A percentile compares a stretch with the other conserved stretches of the same genome.
Evolutionary conservation across 2,797 vertebrate genomes (phyloP).

Genomic region (Falco novaeseelandiae): DNA sequence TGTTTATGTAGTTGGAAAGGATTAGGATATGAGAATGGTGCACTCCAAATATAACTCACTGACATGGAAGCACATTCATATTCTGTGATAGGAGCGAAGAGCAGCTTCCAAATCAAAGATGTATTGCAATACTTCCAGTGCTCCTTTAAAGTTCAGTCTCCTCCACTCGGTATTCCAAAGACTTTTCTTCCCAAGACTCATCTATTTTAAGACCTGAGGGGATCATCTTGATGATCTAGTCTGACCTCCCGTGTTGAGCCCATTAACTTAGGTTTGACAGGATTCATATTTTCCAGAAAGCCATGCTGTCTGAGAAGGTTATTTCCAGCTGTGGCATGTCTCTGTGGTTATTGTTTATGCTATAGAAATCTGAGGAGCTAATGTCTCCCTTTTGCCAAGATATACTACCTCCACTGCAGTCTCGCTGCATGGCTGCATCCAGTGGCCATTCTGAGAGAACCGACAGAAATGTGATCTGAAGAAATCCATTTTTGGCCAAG

Average conservation of each 20-base stretch:
- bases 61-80: not conserved
- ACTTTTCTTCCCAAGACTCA: not conserved
- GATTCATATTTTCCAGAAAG: constrained; percentile 41
- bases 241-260: not conserved
- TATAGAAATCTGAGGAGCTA: constrained; percentile 38
- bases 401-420: not conserved
- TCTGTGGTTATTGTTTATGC: constrained; percentile 44
- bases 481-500: not conserved
- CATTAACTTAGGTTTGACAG: not conserved
- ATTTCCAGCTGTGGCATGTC: constrained; percentile 43
- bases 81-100: not conserved
- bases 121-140: not conserved
- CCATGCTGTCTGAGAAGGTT: constrained; percentile 21
- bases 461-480: not conserved
- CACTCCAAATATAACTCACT: not conserved
- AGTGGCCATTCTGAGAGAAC: not conserved
- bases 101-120: not conserved
- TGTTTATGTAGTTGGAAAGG: not conserved
- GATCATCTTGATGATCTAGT: not conserved
- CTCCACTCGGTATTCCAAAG: not conserved
- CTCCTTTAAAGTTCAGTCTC: not conserved
- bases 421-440: not conserved
- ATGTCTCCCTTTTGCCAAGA: constrained; percentile 21
- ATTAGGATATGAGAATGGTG: not conserved
- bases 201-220: constrained; percentile 1